Evolutionary conservation across 2,888 invertebrate species (phyloP).

Genomic region (Brenthis ino): DNA sequence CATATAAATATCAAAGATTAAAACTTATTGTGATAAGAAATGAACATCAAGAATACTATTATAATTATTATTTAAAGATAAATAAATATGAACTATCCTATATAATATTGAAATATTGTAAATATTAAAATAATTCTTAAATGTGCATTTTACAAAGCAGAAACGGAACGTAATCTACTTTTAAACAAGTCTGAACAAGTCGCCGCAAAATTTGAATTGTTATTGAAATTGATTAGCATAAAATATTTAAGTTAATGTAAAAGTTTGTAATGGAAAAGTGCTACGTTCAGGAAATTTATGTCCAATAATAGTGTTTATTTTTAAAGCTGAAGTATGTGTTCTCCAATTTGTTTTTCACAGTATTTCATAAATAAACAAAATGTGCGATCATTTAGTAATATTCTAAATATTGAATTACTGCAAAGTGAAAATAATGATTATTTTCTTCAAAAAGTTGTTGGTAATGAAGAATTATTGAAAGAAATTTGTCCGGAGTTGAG

Average conservation of each 20-base stretch:
- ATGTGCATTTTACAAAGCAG: no score
- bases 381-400: constrained; percentile 62
- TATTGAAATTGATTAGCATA: not conserved
- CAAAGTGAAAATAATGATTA: constrained; percentile 45
- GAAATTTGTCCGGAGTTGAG: constrained; percentile 48
- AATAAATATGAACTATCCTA: no score
- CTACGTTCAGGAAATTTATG: no score
- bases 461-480: constrained; percentile 49
- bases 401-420: constrained; percentile 54
- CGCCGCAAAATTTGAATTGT: constrained; percentile 52
- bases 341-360: constrained; percentile 59
- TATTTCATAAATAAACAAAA: constrained; percentile 72
- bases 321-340: constrained; percentile 47
- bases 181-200: constrained; percentile 58
- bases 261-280: not conserved
- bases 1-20: no score
- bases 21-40: no score
- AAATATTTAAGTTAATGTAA: no score
- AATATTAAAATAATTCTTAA: no score
- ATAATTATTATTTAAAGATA: no score
- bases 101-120: no score
- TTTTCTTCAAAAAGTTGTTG: constrained; percentile 47
- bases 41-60: no score
- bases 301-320: no score
- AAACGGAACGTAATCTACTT: constrained; percentile 14